These are phyloP conservation scores for Gadus chalcogrammus DNA, from an alignment of 2,113 vertebrate genomes.

Conservation along the genomic window DNA sequence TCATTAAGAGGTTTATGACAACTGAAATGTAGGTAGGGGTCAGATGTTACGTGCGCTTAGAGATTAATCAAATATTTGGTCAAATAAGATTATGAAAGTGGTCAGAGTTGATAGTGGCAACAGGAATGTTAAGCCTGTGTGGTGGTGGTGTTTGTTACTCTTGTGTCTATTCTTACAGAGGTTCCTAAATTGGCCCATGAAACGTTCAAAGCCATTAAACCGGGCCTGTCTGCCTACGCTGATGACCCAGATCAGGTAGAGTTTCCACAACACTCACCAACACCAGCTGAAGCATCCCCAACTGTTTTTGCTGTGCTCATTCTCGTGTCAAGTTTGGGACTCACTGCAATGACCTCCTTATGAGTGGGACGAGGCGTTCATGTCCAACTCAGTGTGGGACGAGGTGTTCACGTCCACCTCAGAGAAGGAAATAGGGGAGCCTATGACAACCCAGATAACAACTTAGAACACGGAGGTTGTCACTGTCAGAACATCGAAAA, in stretches of 20 bases:
- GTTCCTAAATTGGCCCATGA: conserved; percentile 80
- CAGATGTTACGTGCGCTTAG: conserved; percentile 13
- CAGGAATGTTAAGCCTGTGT: conserved; percentile 3
- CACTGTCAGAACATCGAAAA: too few relatives aligned
- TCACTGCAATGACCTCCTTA: too few relatives aligned
- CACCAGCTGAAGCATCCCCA: background rate
- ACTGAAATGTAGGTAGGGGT: conserved; percentile 30
- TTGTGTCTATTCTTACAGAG: conserved; percentile 62
- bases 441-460: too few relatives aligned
- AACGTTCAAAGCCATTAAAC: conserved; percentile 87
- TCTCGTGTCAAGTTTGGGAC: too few relatives aligned
- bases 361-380: too few relatives aligned
- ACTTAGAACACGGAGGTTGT: too few relatives aligned
- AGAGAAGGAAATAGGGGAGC: too few relatives aligned
- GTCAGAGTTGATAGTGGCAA: background rate
- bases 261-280: background rate
- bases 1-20: conserved; percentile 42
- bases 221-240: conserved; percentile 90
- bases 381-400: too few relatives aligned
- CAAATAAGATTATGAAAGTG: background rate
- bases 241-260: conserved; percentile 86
- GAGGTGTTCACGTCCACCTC: too few relatives aligned
- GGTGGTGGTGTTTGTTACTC: background rate
- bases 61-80: conserved; percentile 2
- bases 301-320: background rate